phyloP scores from a whole-genome alignment of 2,888 invertebrate species.

The Chaetogeoica ovagalla region DNA sequence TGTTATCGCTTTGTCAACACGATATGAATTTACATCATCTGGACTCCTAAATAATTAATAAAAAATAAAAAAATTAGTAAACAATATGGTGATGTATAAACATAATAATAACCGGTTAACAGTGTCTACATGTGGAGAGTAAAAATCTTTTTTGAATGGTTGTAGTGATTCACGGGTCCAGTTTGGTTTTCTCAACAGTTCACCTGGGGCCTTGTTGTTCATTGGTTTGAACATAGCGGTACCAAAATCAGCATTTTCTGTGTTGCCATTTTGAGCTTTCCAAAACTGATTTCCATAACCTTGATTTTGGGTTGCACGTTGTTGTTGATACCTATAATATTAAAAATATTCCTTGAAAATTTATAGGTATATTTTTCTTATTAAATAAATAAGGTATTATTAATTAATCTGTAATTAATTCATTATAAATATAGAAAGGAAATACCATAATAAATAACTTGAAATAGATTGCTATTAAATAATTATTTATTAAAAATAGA shows the following conservation, averaged over 20 bases:
- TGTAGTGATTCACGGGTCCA: constrained; percentile 84
- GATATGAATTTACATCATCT: constrained; percentile 75
- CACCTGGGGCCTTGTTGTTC: constrained; percentile 48
- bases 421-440: not conserved
- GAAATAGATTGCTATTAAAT: not conserved
- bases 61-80: not conserved
- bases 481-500: not conserved
- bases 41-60: constrained; percentile 60
- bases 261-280: constrained; percentile 49
- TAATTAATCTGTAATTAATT: not conserved
- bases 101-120: constrained; percentile 59
- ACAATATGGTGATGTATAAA: not conserved
- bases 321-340: constrained; percentile 43
- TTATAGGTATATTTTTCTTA: not conserved
- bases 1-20: constrained; percentile 81
- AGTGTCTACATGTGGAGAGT: constrained; percentile 79
- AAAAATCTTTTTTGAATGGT: constrained; percentile 92
- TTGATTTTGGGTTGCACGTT: constrained; percentile 46
- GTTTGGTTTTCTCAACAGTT: constrained; percentile 73
- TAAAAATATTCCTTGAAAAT: not conserved
- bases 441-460: constrained; percentile 7
- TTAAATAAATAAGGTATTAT: not conserved
- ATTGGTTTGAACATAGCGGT: constrained; percentile 46
- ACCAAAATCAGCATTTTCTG: constrained; percentile 51
- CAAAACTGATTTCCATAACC: constrained; percentile 47